Evolutionary conservation across 1,140 invertebrate species (phyloP).

Genomic region (Camponotus floridanus): DNA sequence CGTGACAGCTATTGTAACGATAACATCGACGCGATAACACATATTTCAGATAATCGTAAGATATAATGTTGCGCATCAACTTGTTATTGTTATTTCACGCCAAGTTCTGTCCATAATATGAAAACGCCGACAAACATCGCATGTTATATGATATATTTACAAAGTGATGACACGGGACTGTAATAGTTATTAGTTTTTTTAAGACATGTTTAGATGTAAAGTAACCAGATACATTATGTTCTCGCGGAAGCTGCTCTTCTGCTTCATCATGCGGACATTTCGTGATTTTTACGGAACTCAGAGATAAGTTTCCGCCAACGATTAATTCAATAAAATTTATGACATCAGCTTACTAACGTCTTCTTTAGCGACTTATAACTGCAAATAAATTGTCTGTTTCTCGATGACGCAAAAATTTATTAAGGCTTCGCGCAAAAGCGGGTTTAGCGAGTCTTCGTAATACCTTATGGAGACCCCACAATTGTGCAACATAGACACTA

Average conservation of each 20-base stretch:
- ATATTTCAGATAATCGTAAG: neutral
- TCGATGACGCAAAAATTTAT: slow-evolving; percentile 42
- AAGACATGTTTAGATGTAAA: neutral
- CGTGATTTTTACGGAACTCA: neutral
- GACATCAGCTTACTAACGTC: neutral
- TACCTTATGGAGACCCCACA: slow-evolving; percentile 23
- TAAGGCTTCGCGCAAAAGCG: slow-evolving; percentile 44
- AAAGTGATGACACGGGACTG: neutral
- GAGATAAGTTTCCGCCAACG: neutral
- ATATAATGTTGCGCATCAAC: neutral
- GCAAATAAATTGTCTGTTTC: neutral
- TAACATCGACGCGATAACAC: neutral
- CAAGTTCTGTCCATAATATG: neutral
- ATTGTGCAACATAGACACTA: slow-evolving; percentile 58
- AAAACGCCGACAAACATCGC: neutral
- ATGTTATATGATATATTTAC: neutral
- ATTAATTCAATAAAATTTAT: slow-evolving; percentile 37
- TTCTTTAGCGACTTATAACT: neutral
- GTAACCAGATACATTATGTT: neutral
- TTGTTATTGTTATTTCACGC: neutral
- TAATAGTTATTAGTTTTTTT: neutral
- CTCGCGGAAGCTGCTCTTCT: slow-evolving; percentile 12
- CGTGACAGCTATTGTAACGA: neutral
- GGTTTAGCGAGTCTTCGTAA: slow-evolving; percentile 42
- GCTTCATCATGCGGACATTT: slow-evolving; percentile 2